Evolutionary conservation across 2,888 invertebrate species (phyloP).

Genomic region (Uropetala carovei): DNA sequence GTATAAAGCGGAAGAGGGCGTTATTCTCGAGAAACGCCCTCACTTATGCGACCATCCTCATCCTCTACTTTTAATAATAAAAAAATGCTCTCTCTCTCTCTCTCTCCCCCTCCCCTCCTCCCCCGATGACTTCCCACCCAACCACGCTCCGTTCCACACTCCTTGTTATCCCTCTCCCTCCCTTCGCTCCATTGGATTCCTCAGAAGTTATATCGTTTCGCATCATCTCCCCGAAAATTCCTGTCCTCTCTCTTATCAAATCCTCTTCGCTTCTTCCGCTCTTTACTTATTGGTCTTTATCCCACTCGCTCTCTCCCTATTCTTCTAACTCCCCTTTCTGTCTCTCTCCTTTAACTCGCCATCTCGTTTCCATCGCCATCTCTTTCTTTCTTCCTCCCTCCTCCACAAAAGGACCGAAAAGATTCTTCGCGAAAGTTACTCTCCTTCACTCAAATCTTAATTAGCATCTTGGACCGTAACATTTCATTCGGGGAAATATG

Average conservation of each 20-base stretch:
- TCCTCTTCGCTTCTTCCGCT: background rate
- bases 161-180: background rate
- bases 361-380: background rate
- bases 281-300: too few relatives aligned
- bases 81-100: too few relatives aligned
- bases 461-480: background rate
- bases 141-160: background rate
- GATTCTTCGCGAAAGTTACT: background rate
- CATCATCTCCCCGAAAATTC: background rate
- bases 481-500: background rate
- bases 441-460: background rate
- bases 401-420: background rate
- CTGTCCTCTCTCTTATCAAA: background rate
- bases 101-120: too few relatives aligned
- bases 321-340: background rate
- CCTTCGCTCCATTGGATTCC: background rate
- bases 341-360: background rate
- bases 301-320: background rate
- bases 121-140: background rate
- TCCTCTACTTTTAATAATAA: too few relatives aligned
- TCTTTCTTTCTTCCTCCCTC: background rate
- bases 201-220: background rate
- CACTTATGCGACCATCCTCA: too few relatives aligned
- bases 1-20: conserved; percentile 4
- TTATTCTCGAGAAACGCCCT: conserved; percentile 7